phyloP scores from a whole-genome alignment of 2,113 vertebrate species.

The Synchiropus splendidus region DNA sequence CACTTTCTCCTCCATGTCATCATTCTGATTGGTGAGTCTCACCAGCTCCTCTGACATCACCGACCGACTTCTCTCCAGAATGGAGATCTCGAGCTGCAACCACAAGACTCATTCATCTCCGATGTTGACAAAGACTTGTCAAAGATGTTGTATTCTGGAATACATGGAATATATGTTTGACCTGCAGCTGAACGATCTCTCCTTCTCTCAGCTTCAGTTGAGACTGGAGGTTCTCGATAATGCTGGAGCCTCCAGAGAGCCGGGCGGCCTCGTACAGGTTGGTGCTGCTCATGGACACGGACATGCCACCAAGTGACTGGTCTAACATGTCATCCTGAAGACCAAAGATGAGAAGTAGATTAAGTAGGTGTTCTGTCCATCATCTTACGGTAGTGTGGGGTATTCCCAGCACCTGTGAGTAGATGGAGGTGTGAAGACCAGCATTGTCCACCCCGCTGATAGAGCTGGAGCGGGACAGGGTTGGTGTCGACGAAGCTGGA shows the following conservation, averaged over 20 bases:
- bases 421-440: slow-evolving; percentile 77
- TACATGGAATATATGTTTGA: slow-evolving; percentile 27
- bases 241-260: slow-evolving; percentile 88
- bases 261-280: slow-evolving; percentile 89
- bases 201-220: slow-evolving; percentile 92
- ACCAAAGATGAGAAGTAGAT: background rate
- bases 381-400: too few species aligned
- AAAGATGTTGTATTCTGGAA: background rate
- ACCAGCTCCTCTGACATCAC: slow-evolving; percentile 93
- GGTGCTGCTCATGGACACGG: slow-evolving; percentile 71
- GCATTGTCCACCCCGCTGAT: slow-evolving; percentile 81
- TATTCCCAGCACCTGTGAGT: slow-evolving; percentile 74
- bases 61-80: slow-evolving; percentile 86
- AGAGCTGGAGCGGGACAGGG: slow-evolving; percentile 88
- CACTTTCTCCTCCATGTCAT: slow-evolving; percentile 90
- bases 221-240: slow-evolving; percentile 93
- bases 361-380: too few species aligned
- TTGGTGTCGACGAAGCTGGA: slow-evolving; percentile 81
- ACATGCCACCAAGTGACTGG: slow-evolving; percentile 72
- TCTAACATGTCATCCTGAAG: slow-evolving; percentile 83
- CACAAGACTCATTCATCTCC: background rate
- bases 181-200: slow-evolving; percentile 92
- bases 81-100: slow-evolving; percentile 82
- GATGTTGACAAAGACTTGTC: background rate
- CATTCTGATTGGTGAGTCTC: slow-evolving; percentile 89